Percentiles rank a stretch among this genome's conserved stretches.
Conservation (phyloP, 2,113 vertebrate genomes). For the Gulo gulo region DNA sequence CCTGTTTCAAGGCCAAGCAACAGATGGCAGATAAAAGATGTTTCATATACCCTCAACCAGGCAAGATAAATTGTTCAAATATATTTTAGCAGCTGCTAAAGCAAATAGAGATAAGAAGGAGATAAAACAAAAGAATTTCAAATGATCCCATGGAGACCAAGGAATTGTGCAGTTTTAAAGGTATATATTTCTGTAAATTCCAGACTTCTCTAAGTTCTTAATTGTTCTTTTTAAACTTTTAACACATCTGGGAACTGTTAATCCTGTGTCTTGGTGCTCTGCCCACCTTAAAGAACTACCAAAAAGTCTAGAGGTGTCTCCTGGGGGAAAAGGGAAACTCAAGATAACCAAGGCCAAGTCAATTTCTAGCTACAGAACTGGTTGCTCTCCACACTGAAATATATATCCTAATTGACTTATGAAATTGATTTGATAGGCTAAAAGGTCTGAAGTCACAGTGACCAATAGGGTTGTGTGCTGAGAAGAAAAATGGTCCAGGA, state of each 20-base stretch:
- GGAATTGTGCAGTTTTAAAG: neutral
- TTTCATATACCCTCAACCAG: slow-evolving; percentile 51
- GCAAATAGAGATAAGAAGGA: slow-evolving; percentile 7
- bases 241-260: neutral
- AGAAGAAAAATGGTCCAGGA: slow-evolving; percentile 15
- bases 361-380: neutral
- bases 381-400: slow-evolving; percentile 28
- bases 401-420: slow-evolving; percentile 26
- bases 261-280: neutral
- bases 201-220: neutral
- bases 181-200: neutral
- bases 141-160: slow-evolving; percentile 7
- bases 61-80: slow-evolving; percentile 59
- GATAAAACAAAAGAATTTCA: slow-evolving; percentile 14
- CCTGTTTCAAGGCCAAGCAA: slow-evolving; percentile 26
- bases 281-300: slow-evolving; percentile 3
- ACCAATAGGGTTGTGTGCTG: neutral
- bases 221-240: slow-evolving; percentile 32
- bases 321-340: neutral
- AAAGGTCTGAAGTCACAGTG: slow-evolving; percentile 16
- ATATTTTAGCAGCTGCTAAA: slow-evolving; percentile 57
- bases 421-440: neutral
- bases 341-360: slow-evolving; percentile 27
- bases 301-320: neutral
- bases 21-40: slow-evolving; percentile 60